Percentiles rank a stretch among this genome's conserved stretches.
Evolutionary conservation across 35 echinoderm and acorn worm genomes (phyloP).

Genomic region (Chiridota heheva): DNA sequence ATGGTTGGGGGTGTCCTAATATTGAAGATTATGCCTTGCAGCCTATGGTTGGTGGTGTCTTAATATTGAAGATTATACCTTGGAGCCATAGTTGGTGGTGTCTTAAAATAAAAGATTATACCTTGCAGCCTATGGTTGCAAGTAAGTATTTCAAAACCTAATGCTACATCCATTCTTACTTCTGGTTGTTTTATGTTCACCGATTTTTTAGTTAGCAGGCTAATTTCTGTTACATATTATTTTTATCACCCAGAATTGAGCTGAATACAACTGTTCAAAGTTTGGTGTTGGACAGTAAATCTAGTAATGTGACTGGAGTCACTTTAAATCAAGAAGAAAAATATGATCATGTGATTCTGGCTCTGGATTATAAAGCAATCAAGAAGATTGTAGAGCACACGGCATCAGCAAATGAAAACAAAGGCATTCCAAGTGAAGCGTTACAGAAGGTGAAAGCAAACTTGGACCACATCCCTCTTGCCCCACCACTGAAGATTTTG

Average conservation of each 20-base stretch:
- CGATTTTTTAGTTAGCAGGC: too few relatives aligned
- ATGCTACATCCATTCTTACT: too few relatives aligned
- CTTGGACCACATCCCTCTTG: constrained; percentile 43
- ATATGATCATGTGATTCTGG: constrained; percentile 86
- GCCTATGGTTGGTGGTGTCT: too few relatives aligned
- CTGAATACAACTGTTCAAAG: constrained; percentile 37
- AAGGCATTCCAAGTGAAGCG: background rate
- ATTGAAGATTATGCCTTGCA: too few relatives aligned
- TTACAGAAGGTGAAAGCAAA: constrained; percentile 16
- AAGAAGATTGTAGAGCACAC: constrained; percentile 59
- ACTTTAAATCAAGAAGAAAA: constrained; percentile 28
- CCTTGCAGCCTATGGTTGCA: too few relatives aligned
- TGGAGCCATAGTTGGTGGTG: too few relatives aligned
- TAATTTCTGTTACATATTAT: constrained; percentile 3
- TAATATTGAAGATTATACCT: too few relatives aligned
- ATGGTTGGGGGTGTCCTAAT: too few relatives aligned
- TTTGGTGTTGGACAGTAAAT: constrained; percentile 46
- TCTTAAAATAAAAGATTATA: too few relatives aligned
- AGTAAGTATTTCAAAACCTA: too few relatives aligned
- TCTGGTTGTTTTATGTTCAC: too few relatives aligned
- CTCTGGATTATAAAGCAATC: constrained; percentile 47
- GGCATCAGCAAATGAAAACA: background rate
- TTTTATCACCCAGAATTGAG: constrained; percentile 75
- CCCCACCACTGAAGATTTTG: constrained; percentile 75
- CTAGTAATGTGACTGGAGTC: constrained; percentile 37